Evolutionary conservation across 2,888 invertebrate species (phyloP).

Genomic region (Ophion ellenae): DNA sequence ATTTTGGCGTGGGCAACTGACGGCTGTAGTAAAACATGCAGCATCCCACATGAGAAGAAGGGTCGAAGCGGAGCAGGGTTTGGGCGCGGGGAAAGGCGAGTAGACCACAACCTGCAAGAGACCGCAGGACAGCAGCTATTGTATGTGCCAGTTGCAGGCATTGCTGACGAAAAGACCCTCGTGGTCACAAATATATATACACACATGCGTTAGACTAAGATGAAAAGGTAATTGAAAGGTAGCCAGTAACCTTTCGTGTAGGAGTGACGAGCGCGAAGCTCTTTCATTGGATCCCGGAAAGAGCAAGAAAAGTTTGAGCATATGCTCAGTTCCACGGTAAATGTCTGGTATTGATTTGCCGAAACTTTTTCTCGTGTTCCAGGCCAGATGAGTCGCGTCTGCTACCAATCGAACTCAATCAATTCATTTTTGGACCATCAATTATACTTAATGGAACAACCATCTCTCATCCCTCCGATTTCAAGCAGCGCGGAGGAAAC

Average conservation of each 20-base stretch:
- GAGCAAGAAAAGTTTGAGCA: background rate
- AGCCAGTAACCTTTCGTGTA: constrained; percentile 10
- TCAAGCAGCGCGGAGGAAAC: background rate
- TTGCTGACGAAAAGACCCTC: constrained; percentile 20
- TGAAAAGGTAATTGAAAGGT: constrained; percentile 48
- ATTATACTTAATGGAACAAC: background rate
- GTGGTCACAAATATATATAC: constrained; percentile 10
- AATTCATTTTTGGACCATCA: background rate
- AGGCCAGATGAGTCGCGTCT: background rate
- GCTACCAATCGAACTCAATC: background rate
- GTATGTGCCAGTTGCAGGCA: constrained; percentile 57
- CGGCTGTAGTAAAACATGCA: constrained; percentile 16
- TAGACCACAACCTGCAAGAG: constrained; percentile 22
- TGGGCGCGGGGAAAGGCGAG: constrained; percentile 39
- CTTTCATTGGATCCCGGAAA: background rate
- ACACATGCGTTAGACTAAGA: constrained; percentile 18
- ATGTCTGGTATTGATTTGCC: background rate
- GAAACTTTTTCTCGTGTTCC: background rate
- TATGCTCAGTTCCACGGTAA: background rate
- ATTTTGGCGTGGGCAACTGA: constrained; percentile 54
- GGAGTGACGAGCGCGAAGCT: background rate
- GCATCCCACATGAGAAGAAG: constrained; percentile 30
- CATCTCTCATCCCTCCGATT: background rate
- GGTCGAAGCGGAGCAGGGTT: constrained; percentile 43
- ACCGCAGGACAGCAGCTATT: constrained; percentile 30